These are phyloP conservation scores for Gallinago stenura DNA, from an alignment of 2,797 vertebrate species.

Conservation along the genomic window DNA sequence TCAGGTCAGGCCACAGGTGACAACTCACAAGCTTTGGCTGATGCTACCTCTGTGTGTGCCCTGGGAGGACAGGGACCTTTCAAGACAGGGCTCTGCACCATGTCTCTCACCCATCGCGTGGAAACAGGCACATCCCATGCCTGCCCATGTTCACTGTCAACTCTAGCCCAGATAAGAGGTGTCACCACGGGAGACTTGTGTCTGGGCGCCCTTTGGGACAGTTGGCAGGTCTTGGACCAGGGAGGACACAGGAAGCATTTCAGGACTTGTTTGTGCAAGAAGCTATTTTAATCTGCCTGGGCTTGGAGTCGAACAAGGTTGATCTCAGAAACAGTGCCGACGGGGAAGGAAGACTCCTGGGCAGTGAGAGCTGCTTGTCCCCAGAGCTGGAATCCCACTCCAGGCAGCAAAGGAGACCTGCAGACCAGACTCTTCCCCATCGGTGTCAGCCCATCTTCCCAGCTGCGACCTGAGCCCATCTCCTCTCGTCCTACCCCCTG, in stretches of 20 bases:
- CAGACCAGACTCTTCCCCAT: neutral
- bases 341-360: neutral
- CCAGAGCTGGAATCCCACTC: neutral
- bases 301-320: neutral
- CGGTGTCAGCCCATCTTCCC: neutral
- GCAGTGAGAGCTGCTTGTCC: neutral
- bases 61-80: neutral
- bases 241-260: neutral
- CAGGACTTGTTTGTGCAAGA: slow-evolving; percentile 45
- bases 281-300: neutral
- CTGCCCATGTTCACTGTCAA: neutral
- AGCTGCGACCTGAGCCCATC: neutral
- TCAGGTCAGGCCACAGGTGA: neutral
- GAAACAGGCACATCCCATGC: neutral
- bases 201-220: slow-evolving; percentile 14
- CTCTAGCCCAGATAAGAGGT: slow-evolving; percentile 42
- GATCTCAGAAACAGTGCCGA: neutral
- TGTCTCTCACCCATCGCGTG: fast-evolving
- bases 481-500: neutral
- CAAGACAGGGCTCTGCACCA: neutral
- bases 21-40: neutral
- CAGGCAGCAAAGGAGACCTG: neutral
- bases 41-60: neutral
- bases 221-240: slow-evolving; percentile 13
- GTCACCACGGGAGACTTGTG: neutral